Base-by-base conservation (phyloP, 2,113 vertebrate species). In the Carollia perspicillata region DNA sequence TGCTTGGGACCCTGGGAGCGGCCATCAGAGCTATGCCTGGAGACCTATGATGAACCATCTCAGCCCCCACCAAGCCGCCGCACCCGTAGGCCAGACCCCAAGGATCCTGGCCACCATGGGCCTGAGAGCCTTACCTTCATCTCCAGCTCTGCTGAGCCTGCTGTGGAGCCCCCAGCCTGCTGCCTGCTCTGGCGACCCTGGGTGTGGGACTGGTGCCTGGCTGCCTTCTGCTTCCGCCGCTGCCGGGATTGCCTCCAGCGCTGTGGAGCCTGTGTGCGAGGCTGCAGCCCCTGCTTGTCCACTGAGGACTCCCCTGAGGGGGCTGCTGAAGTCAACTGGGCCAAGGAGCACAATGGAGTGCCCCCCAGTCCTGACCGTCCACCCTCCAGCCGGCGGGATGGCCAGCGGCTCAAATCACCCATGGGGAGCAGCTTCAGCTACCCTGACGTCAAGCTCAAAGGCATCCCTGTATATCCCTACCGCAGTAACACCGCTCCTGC, bases 401-500 rank as follows among this genome's bases (percentile, higher is more conserved):
- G 98, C n/a, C 99, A 98, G 63, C 98, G 98, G 95, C 97, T 98
- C 97, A 99, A 98, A 58, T 97, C 97, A 23, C 71, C 85, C 40
- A 96, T 98, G 94, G 98, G 98, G 5, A 99, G 98, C 97, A 99
- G 99, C 96, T 99, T 99, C 98, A 99, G 99, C 55, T 99, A 99
- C 98, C 98, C 97, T 0, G 99, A 99, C 0, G 99, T 99, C 90
- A 99, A 99, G 95, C 98, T 99, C n/a, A 99, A 98, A 63, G 99
- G 99, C 66, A 98, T 99, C 94, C 99, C 98, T 0, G 99, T 99
- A 6, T 98, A 98, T 33, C 99, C 98, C 42, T 98, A 98, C 95
- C 98, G 97, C 95, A 97, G 60, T 65, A 0, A 90, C 77, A 96
- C 97, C 60, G 96, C 95, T 95, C 97, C 97, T 42, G 97, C 97